These are phyloP conservation scores for Ahaetulla prasina DNA, from an alignment of 2,113 vertebrate genomes.

Conservation along the genomic window DNA sequence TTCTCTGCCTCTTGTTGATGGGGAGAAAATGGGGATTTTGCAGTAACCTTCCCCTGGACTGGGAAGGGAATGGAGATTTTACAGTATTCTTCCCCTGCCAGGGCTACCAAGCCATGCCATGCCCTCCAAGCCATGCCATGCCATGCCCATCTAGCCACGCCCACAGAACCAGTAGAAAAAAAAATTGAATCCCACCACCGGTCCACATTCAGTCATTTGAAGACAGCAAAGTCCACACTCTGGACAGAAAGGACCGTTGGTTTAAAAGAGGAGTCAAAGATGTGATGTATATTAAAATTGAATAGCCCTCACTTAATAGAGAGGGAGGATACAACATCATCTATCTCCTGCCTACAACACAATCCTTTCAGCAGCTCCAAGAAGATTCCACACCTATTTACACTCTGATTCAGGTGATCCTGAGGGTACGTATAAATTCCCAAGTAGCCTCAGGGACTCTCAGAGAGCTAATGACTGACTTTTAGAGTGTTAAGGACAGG, in stretches of 20 bases:
- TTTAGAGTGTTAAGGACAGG: neutral
- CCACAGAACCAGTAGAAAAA: too few species aligned
- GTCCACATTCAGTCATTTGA: neutral
- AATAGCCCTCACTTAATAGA: neutral
- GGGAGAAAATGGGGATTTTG: too few species aligned
- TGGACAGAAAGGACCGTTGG: neutral
- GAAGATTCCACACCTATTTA: neutral
- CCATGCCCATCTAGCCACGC: too few species aligned
- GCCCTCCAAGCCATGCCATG: too few species aligned
- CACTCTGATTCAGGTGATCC: neutral
- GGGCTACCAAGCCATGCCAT: too few species aligned
- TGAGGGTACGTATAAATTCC: neutral
- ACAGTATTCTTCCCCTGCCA: too few species aligned
- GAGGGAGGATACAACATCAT: neutral
- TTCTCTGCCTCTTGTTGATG: too few species aligned
- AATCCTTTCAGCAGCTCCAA: neutral
- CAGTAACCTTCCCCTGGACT: too few species aligned
- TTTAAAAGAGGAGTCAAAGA: neutral
- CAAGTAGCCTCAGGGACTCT: neutral
- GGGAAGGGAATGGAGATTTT: too few species aligned
- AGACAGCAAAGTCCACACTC: neutral
- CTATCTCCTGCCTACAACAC: neutral
- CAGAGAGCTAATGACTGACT: neutral
- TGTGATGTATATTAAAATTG: neutral
- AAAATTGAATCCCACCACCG: too few species aligned